These are phyloP conservation scores for Hemicentrotus pulcherrimus DNA, from an alignment of 35 echinoderm and acorn worm species.

Conservation along the genomic window DNA sequence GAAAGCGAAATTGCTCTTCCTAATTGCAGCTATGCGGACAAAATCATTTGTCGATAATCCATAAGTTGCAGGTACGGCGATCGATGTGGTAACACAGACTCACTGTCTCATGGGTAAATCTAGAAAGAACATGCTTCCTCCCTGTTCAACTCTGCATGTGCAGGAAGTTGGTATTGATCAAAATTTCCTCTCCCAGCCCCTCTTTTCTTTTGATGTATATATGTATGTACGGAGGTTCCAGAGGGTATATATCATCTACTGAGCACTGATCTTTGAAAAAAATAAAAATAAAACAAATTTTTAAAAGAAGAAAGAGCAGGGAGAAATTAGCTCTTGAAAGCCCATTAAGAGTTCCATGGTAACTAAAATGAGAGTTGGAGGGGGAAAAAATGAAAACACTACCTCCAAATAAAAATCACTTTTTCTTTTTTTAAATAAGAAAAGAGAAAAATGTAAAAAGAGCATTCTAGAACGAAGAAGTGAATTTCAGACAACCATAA, in stretches of 20 bases:
- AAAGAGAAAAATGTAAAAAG: neutral
- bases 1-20: neutral
- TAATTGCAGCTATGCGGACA: neutral
- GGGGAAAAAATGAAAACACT: neutral
- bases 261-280: neutral
- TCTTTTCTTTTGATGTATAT: neutral
- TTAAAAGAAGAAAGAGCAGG: too few relatives aligned
- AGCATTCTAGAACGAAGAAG: neutral
- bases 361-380: neutral
- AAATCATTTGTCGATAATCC: constrained; percentile 5
- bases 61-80: neutral
- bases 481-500: neutral
- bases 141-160: neutral
- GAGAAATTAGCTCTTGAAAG: neutral
- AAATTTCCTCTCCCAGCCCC: neutral
- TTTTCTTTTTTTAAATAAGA: neutral
- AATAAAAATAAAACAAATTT: too few relatives aligned
- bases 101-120: neutral
- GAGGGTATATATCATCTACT: neutral
- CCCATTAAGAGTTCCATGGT: neutral
- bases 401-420: neutral
- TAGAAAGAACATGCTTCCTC: neutral
- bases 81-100: neutral
- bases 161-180: neutral
- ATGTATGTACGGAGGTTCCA: neutral